These are phyloP conservation scores for Lymantria monacha DNA, from an alignment of 2,888 invertebrate species.

Conservation along the genomic window DNA sequence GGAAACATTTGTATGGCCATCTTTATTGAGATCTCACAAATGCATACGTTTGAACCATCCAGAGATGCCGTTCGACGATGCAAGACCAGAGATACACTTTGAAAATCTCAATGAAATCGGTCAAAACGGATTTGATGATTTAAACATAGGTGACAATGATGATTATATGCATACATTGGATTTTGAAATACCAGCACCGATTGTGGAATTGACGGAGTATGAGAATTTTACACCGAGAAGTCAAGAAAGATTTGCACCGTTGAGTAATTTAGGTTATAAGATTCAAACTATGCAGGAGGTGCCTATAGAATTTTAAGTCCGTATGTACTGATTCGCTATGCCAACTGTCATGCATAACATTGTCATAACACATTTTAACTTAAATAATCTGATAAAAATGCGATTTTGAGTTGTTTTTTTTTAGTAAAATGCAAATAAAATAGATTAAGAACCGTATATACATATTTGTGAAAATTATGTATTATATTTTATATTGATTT, in stretches of 20 bases:
- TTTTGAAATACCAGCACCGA: slow-evolving; percentile 66
- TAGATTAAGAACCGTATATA: no score
- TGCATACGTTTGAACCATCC: slow-evolving; percentile 54
- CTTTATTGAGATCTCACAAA: slow-evolving; percentile 51
- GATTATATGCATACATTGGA: slow-evolving; percentile 55
- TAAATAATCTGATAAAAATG: no score
- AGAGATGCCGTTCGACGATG: slow-evolving; percentile 60
- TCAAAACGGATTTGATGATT: slow-evolving; percentile 46
- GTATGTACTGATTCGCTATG: neutral
- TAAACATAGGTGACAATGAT: slow-evolving; percentile 45
- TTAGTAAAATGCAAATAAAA: no score
- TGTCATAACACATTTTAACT: no score
- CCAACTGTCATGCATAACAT: no score
- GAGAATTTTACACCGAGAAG: slow-evolving; percentile 21
- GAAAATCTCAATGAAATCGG: slow-evolving; percentile 45
- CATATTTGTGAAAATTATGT: no score
- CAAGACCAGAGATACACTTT: slow-evolving; percentile 58
- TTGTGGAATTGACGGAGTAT: slow-evolving; percentile 55
- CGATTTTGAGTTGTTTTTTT: no score
- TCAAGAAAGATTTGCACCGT: slow-evolving; percentile 18
- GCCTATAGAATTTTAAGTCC: slow-evolving; percentile 62
- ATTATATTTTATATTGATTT: no score
- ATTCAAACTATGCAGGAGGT: slow-evolving; percentile 62
- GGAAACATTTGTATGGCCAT: slow-evolving; percentile 64
- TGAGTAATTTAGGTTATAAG: slow-evolving; percentile 52